Conservation (phyloP, 2,888 invertebrate genomes). For the Hyposoter didymator region DNA sequence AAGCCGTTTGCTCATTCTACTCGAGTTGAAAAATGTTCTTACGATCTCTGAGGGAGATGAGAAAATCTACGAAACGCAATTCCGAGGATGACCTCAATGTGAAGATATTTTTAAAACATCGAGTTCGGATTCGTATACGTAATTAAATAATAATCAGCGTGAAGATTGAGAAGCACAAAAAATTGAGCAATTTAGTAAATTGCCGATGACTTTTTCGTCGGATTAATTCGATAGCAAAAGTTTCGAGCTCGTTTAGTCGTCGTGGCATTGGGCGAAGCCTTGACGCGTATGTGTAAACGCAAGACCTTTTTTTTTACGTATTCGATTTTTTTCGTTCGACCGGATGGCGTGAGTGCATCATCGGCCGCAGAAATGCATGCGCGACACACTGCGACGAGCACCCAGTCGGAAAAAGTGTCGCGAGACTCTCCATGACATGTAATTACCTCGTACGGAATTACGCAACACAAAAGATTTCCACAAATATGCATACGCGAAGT, state of each 20-base stretch:
- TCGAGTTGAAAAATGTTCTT: constrained; percentile 1
- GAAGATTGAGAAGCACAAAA: background rate
- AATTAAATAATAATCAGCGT: background rate
- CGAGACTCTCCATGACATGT: constrained; percentile 31
- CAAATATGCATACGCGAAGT: constrained; percentile 55
- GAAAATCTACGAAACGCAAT: background rate
- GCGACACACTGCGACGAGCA: background rate
- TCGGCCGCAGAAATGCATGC: constrained; percentile 30
- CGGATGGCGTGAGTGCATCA: constrained; percentile 6
- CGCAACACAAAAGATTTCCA: constrained; percentile 65
- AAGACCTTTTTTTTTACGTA: background rate
- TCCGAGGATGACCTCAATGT: constrained; percentile 7
- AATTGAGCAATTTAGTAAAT: background rate
- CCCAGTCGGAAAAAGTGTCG: constrained; percentile 2
- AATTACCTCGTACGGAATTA: constrained; percentile 29
- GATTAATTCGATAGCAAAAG: constrained; percentile 47
- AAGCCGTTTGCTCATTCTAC: background rate
- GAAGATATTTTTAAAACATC: constrained; percentile 14
- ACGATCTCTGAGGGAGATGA: background rate
- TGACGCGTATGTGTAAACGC: constrained; percentile 61
- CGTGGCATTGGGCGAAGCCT: constrained; percentile 70
- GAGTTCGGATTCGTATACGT: background rate
- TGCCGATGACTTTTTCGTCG: background rate
- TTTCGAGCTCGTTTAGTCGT: constrained; percentile 23
- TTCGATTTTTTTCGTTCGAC: background rate